Evolutionary conservation across 2,888 invertebrate species (phyloP).

Genomic region (Heliconius ethilla): DNA sequence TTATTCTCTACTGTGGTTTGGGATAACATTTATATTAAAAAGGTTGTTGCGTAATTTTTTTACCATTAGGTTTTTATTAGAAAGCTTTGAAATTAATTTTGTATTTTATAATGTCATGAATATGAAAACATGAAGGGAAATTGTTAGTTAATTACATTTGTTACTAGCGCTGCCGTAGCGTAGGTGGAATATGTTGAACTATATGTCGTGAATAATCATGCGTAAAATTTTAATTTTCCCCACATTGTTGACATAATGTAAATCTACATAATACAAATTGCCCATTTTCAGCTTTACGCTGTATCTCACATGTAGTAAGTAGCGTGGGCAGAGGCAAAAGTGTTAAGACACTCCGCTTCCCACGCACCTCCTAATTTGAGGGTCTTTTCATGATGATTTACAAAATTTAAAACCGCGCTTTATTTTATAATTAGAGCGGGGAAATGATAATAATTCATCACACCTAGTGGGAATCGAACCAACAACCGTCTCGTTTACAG

Average conservation of each 20-base stretch:
- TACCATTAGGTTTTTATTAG: not conserved
- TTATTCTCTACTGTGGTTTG: constrained; percentile 27
- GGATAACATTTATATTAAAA: constrained; percentile 23
- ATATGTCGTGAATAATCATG: no score
- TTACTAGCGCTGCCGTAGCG: not conserved
- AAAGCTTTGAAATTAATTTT: constrained; percentile 6
- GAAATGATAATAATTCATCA: not conserved
- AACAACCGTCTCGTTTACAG: no score
- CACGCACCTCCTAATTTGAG: not conserved
- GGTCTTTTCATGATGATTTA: not conserved
- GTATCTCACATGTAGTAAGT: no score
- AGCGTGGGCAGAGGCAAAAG: not conserved
- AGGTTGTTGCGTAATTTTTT: not conserved
- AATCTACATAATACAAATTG: no score
- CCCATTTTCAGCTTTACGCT: no score
- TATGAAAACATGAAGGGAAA: not conserved
- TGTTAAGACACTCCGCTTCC: not conserved
- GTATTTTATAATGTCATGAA: not conserved
- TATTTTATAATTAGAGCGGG: not conserved
- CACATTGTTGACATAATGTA: no score
- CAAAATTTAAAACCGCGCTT: not conserved
- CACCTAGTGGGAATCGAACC: not conserved
- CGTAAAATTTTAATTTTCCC: no score
- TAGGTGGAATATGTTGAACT: no score
- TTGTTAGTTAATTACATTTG: not conserved